Evolutionary conservation across 2,888 invertebrate genomes (phyloP).

Genomic region (Ennomos fuscantarius): DNA sequence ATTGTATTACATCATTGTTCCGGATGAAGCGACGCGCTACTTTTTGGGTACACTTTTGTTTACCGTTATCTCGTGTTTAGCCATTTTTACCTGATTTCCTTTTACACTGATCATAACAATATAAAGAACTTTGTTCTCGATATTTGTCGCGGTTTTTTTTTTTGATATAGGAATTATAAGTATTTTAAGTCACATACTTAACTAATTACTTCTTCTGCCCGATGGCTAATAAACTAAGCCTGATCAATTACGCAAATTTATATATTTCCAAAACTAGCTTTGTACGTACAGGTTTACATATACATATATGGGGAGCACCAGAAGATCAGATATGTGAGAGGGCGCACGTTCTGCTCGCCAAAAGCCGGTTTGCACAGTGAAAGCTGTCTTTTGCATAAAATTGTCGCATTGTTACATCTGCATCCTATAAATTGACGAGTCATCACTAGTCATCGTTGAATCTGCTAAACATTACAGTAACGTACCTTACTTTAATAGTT

Average conservation of each 20-base stretch:
- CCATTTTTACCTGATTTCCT: not conserved
- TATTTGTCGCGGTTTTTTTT: no score
- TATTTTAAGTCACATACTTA: no score
- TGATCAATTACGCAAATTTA: not conserved
- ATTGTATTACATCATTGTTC: slow-evolving; percentile 15
- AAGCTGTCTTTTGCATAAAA: slow-evolving; percentile 52
- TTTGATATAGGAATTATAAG: no score
- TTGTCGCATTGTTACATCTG: slow-evolving; percentile 35
- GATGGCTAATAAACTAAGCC: not conserved
- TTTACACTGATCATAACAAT: no score
- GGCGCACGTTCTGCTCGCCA: slow-evolving; percentile 23
- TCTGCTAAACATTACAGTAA: no score
- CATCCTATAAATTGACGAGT: slow-evolving; percentile 19
- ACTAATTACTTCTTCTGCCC: no score
- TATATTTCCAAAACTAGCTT: slow-evolving; percentile 1
- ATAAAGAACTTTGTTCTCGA: no score
- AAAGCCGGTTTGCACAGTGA: slow-evolving; percentile 48
- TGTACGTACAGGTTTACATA: slow-evolving; percentile 6
- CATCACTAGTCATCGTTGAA: slow-evolving; percentile 13
- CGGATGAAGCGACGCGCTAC: slow-evolving; percentile 9
- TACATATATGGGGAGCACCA: slow-evolving; percentile 1
- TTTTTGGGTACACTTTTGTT: not conserved
- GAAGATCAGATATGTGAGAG: slow-evolving; percentile 2
- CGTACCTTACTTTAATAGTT: no score
- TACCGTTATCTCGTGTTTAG: not conserved